A percentile compares a stretch with the other conserved stretches of the same genome.
Conservation (phyloP, 1,140 invertebrate species). For the Mactra quadrangularis region DNA sequence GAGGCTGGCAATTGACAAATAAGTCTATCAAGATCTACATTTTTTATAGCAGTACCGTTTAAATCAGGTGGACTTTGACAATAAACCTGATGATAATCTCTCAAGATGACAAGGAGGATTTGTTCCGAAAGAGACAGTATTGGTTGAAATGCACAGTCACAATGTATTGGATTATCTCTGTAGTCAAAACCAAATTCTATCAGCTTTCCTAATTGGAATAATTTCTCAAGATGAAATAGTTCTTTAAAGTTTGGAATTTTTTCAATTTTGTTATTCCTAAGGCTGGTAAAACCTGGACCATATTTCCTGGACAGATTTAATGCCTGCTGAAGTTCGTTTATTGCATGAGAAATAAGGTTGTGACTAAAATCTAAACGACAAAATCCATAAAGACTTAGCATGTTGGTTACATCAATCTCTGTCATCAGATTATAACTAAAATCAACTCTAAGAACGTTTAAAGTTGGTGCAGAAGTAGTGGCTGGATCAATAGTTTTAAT, state of each 20-base stretch:
- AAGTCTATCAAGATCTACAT: conserved; percentile 2
- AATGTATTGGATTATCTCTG: conserved; percentile 1
- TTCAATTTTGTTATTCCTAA: conserved; percentile 23
- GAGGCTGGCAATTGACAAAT: neutral
- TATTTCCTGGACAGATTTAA: conserved; percentile 20
- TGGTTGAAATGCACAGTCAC: conserved; percentile 48
- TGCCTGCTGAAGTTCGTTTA: conserved; percentile 7
- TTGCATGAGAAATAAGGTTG: conserved; percentile 13
- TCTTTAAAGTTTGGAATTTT: conserved; percentile 33
- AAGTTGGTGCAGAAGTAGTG: neutral
- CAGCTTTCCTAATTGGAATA: conserved; percentile 36
- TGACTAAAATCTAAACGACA: conserved; percentile 12
- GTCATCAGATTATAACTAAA: conserved; percentile 35
- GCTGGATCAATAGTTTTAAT: conserved; percentile 37
- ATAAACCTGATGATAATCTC: conserved; percentile 17
- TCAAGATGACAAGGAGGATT: conserved; percentile 7
- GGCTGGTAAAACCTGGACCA: conserved; percentile 38
- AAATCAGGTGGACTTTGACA: conserved; percentile 20
- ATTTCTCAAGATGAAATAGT: conserved; percentile 16
- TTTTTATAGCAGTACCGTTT: neutral
- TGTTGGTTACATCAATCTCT: conserved; percentile 44
- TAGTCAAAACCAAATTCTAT: conserved; percentile 40
- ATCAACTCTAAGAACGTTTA: conserved; percentile 17
- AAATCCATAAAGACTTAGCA: conserved; percentile 12
- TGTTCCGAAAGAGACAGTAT: conserved; percentile 14